Evolutionary conservation across 2,113 vertebrate species (phyloP).

Genomic region (Hippocampus guttulatus): DNA sequence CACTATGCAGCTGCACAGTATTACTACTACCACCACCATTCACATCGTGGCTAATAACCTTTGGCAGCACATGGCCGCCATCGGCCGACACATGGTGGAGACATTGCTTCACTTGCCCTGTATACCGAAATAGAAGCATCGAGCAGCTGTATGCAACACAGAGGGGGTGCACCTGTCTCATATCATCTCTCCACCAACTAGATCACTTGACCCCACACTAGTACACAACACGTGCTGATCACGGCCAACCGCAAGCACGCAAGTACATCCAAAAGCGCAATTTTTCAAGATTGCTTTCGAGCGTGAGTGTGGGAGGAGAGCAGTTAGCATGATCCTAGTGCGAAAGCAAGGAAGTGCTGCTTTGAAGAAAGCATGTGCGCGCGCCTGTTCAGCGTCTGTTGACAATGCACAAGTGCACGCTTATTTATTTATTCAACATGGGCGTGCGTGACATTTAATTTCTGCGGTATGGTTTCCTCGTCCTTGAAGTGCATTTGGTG

Average conservation of each 20-base stretch:
- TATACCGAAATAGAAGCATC: slow-evolving; percentile 71
- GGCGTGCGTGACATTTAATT: neutral
- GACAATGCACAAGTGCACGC: neutral
- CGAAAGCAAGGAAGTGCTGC: neutral
- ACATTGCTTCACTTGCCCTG: slow-evolving; percentile 43
- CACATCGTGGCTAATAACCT: neutral
- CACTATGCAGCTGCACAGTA: too few species aligned
- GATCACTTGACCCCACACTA: slow-evolving; percentile 12
- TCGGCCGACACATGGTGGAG: slow-evolving; percentile 42
- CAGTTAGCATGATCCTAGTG: neutral
- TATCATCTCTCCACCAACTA: slow-evolving; percentile 43
- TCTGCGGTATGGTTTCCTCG: neutral
- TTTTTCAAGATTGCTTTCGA: neutral
- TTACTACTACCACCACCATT: neutral
- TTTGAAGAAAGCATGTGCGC: neutral
- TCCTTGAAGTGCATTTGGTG: neutral
- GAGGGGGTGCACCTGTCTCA: slow-evolving; percentile 60
- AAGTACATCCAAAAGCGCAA: neutral
- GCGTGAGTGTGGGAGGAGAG: neutral
- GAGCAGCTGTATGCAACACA: slow-evolving; percentile 62
- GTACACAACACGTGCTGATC: slow-evolving; percentile 3
- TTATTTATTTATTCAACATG: neutral
- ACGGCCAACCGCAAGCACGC: neutral
- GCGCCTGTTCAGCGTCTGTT: neutral
- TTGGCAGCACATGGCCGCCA: slow-evolving; percentile 10